phyloP scores from a whole-genome alignment of 2,113 vertebrate species.

The Herpetotheres cachinnans region DNA sequence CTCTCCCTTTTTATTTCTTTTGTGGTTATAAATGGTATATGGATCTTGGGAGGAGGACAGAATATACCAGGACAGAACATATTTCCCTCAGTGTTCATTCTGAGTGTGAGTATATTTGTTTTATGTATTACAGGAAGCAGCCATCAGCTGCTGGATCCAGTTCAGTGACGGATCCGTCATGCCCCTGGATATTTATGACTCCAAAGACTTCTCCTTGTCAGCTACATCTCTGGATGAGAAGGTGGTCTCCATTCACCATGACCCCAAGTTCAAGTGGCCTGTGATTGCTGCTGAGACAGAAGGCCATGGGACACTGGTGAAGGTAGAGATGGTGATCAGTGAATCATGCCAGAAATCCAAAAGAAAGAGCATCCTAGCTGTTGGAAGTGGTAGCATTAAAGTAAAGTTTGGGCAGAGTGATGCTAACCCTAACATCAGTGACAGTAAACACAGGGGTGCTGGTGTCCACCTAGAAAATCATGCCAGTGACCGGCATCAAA shows the following conservation, averaged over 20 bases:
- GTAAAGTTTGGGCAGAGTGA: slow-evolving; percentile 82
- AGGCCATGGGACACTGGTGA: slow-evolving; percentile 85
- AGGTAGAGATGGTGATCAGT: slow-evolving; percentile 87
- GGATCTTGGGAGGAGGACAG: background rate
- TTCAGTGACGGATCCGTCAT: slow-evolving; percentile 91
- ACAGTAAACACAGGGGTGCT: slow-evolving; percentile 38
- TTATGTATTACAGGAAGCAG: slow-evolving; percentile 78
- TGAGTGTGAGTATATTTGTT: background rate
- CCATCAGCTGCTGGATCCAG: slow-evolving; percentile 90
- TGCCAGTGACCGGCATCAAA: slow-evolving; percentile 47
- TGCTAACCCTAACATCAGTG: slow-evolving; percentile 52
- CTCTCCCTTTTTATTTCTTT: background rate
- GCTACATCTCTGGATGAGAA: slow-evolving; percentile 85
- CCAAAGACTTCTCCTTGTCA: slow-evolving; percentile 79
- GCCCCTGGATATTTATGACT: slow-evolving; percentile 88
- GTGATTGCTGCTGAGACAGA: slow-evolving; percentile 81
- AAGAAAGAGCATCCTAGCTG: slow-evolving; percentile 85
- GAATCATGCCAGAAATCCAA: slow-evolving; percentile 90
- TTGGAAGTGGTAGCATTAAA: slow-evolving; percentile 81
- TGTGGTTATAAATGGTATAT: background rate
- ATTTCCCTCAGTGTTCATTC: background rate
- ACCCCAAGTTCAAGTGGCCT: slow-evolving; percentile 74
- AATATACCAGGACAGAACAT: background rate
- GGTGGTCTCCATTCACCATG: slow-evolving; percentile 83
- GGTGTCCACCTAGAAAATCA: slow-evolving; percentile 62